Conservation (phyloP, 2,113 vertebrate genomes). For the Aldabrachelys gigantea region DNA sequence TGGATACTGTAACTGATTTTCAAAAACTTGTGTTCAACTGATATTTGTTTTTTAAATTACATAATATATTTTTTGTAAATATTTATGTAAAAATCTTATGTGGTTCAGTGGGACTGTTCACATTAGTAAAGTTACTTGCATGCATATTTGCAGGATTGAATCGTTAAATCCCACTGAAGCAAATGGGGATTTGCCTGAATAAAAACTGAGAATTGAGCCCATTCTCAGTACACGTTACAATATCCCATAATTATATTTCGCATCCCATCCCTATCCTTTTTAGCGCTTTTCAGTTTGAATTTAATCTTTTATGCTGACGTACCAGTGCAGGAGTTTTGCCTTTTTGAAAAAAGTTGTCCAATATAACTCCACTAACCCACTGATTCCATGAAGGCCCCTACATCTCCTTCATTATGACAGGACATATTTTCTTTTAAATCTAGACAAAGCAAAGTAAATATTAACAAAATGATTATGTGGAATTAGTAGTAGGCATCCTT, state of each 20-base stretch:
- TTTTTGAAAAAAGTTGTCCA: background rate
- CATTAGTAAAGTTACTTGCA: background rate
- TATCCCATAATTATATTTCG: background rate
- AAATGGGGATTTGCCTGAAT: background rate
- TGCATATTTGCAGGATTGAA: background rate
- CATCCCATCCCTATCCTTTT: background rate
- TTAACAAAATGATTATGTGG: background rate
- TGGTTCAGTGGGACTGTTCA: background rate
- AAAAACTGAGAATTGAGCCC: background rate
- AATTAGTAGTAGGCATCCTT: background rate
- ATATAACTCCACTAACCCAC: background rate
- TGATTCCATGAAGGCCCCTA: background rate
- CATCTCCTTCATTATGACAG: background rate
- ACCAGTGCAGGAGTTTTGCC: background rate
- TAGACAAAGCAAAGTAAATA: background rate
- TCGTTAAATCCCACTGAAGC: background rate
- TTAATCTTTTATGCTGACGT: background rate
- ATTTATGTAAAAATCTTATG: background rate
- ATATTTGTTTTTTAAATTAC: background rate
- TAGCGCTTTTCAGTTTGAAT: background rate
- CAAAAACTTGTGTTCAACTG: background rate
- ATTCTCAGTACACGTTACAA: background rate
- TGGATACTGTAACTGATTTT: background rate
- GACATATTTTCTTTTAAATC: background rate
- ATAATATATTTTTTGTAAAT: rapidly evolving